Percentiles rank a stretch among this genome's conserved stretches.
These are phyloP conservation scores for Turritopsis rubra DNA, from an alignment of 30 jellyfish, hydroid and myxozoan species.

Conservation along the genomic window DNA sequence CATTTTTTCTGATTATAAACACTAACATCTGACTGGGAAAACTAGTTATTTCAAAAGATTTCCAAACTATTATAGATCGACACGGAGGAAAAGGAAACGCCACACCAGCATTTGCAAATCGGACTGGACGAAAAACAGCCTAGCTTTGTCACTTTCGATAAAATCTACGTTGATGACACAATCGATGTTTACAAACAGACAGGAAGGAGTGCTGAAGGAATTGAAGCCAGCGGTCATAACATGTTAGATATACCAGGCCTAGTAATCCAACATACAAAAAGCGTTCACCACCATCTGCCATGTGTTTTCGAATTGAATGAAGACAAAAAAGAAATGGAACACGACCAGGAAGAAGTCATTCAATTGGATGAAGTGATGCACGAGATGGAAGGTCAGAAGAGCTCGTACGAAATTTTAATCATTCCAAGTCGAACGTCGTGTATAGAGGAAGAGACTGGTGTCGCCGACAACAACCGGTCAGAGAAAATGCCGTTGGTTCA, in stretches of 20 bases:
- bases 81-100: background rate
- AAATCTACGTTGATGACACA: conserved; percentile 13
- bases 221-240: background rate
- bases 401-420: conserved; percentile 13
- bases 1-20: too few species aligned
- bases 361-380: background rate
- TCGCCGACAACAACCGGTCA: background rate
- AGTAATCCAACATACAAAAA: conserved; percentile 9
- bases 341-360: background rate
- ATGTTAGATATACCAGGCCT: conserved; percentile 15
- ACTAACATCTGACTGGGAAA: too few species aligned
- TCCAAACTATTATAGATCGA: background rate
- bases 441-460: background rate
- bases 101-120: background rate
- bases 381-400: background rate
- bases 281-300: conserved; percentile 26
- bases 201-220: background rate
- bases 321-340: background rate
- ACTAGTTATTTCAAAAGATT: too few species aligned
- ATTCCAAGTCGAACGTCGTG: conserved; percentile 13
- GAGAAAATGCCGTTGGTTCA: background rate
- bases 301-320: conserved; percentile 1
- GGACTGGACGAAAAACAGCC: background rate
- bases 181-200: conserved; percentile 6
- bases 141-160: conserved; percentile 15